Evolutionary conservation across 2,113 vertebrate species (phyloP).

Genomic region (Callospermophilus lateralis): DNA sequence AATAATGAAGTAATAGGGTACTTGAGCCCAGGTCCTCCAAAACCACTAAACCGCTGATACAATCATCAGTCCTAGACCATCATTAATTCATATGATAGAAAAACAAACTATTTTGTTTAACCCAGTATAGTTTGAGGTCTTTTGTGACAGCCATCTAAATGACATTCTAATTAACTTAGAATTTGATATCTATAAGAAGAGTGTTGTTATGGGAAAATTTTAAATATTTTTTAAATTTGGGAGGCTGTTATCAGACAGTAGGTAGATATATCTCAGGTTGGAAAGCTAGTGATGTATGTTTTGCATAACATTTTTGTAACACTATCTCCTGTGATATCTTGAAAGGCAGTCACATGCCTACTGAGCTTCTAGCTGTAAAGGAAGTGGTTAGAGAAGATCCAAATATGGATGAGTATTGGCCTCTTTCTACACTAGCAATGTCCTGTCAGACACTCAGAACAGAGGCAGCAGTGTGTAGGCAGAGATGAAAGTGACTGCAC

Average conservation of each 20-base stretch:
- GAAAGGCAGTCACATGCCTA: not conserved
- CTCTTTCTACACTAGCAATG: not conserved
- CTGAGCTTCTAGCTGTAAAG: not conserved
- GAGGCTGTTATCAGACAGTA: not conserved
- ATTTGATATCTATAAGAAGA: not conserved
- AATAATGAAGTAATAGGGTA: not conserved
- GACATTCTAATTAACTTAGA: not conserved
- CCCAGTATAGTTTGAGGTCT: not conserved
- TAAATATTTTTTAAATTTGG: not conserved
- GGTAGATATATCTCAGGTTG: not conserved
- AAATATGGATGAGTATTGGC: not conserved
- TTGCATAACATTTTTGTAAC: not conserved
- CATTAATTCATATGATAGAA: not conserved
- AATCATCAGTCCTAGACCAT: not conserved
- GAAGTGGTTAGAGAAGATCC: not conserved
- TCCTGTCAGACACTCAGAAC: not conserved
- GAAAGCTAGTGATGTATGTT: not conserved
- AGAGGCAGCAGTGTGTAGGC: not conserved
- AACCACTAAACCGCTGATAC: not conserved
- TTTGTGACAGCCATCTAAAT: not conserved
- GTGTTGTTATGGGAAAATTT: not conserved
- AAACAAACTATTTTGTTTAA: conserved; percentile 21
- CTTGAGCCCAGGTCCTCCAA: not conserved
- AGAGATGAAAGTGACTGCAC: not conserved
- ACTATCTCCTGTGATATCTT: not conserved